phyloP scores from a whole-genome alignment of 2,797 vertebrate genomes.

The Chanos chanos region DNA sequence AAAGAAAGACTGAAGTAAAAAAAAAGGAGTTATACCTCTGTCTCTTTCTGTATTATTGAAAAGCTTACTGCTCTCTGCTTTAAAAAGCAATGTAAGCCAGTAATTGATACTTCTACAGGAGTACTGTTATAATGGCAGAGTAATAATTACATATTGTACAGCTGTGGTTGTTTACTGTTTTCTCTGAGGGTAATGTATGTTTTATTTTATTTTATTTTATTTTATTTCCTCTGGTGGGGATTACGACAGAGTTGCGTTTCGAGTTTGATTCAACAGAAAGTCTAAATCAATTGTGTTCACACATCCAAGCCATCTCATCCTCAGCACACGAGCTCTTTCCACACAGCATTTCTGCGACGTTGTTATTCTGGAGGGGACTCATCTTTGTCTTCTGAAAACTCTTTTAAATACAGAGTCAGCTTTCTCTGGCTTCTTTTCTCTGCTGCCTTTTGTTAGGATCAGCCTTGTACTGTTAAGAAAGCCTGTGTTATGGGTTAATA shows the following conservation, averaged over 20 bases:
- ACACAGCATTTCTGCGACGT: too few species aligned
- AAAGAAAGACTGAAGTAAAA: constrained; percentile 20
- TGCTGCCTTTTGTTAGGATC: too few species aligned
- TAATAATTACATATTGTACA: constrained; percentile 40
- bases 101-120: constrained; percentile 64
- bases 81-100: constrained; percentile 31
- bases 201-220: too few species aligned
- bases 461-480: too few species aligned
- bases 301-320: constrained; percentile 7
- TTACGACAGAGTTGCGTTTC: not conserved
- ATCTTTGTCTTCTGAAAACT: too few species aligned
- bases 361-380: too few species aligned
- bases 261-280: constrained; percentile 20
- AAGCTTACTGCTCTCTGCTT: constrained; percentile 32
- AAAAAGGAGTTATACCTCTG: constrained; percentile 34
- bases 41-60: constrained; percentile 51
- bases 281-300: constrained; percentile 12
- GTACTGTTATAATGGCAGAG: constrained; percentile 61
- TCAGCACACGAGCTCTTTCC: not conserved
- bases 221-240: not conserved
- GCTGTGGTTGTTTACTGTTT: constrained; percentile 52
- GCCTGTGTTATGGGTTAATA: too few species aligned
- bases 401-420: too few species aligned
- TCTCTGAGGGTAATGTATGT: too few species aligned
- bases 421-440: too few species aligned